Percentiles rank a stretch among this genome's conserved stretches.
Evolutionary conservation across 2,113 vertebrate genomes (phyloP).

Genomic region (Euleptes europaea): DNA sequence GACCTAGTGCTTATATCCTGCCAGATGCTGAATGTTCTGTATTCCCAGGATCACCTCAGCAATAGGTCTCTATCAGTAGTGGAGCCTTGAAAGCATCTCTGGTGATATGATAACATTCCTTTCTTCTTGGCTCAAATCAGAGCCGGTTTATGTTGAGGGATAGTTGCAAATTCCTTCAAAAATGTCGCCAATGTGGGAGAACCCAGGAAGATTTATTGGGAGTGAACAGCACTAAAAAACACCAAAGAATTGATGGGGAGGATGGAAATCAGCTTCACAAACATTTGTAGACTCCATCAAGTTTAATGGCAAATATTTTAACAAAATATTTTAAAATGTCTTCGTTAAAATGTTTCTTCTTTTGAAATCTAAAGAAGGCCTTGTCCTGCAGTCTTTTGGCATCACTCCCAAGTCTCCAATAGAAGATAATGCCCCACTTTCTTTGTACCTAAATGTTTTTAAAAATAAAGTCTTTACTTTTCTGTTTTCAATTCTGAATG

Average conservation of each 20-base stretch:
- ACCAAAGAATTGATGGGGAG: conserved; percentile 11
- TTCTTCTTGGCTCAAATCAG: conserved; percentile 2
- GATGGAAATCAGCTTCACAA: conserved; percentile 29
- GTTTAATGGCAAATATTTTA: conserved; percentile 10
- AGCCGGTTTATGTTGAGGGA: neutral
- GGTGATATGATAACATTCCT: conserved; percentile 13
- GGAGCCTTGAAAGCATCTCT: neutral
- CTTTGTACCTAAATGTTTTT: neutral
- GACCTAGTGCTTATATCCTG: neutral
- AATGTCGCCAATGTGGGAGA: conserved; percentile 19
- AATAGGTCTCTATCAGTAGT: neutral
- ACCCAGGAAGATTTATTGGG: conserved; percentile 33
- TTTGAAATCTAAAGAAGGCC: conserved; percentile 24
- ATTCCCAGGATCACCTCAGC: neutral
- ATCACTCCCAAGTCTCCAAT: neutral
- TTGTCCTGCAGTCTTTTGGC: neutral
- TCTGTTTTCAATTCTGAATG: too few relatives aligned
- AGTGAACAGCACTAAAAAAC: conserved; percentile 25
- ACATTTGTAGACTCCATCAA: conserved; percentile 33
- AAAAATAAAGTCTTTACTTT: too few relatives aligned
- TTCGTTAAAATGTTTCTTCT: conserved; percentile 31
- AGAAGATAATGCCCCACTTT: neutral
- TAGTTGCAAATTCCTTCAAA: conserved; percentile 22
- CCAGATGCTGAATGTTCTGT: neutral
- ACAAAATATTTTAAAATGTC: too few relatives aligned